Evolutionary conservation across 2,113 vertebrate genomes (phyloP).

Genomic region (Macquaria ambigua): DNA sequence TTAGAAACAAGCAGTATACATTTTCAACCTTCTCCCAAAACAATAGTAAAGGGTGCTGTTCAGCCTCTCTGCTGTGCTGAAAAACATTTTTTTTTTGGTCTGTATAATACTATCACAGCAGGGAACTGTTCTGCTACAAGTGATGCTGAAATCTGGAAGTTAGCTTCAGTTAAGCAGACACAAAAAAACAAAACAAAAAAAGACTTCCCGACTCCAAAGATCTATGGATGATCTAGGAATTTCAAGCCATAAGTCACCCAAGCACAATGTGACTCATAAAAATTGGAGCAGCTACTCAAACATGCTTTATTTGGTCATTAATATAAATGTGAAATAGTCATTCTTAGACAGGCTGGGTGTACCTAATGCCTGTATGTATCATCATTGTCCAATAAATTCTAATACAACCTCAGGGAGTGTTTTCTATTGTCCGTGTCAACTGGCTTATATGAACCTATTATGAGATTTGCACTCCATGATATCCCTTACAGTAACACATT

Average conservation of each 20-base stretch:
- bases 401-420: neutral
- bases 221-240: conserved; percentile 22
- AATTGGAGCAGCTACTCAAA: conserved; percentile 1
- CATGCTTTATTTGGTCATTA: neutral
- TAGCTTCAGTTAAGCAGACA: neutral
- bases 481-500: no score
- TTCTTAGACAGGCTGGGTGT: conserved; percentile 15
- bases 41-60: conserved; percentile 33
- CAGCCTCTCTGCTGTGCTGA: conserved; percentile 13
- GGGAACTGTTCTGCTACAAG: conserved; percentile 11
- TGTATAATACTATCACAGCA: conserved; percentile 38
- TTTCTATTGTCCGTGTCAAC: conserved; percentile 7
- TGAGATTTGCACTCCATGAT: conserved; percentile 10
- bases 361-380: neutral
- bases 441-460: conserved; percentile 21
- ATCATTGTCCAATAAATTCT: conserved; percentile 7
- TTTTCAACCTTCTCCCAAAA: conserved; percentile 31
- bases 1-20: conserved; percentile 8
- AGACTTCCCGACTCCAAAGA: conserved; percentile 15
- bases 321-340: neutral
- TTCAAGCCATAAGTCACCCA: conserved; percentile 18
- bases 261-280: conserved; percentile 13
- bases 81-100: neutral
- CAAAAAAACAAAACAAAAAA: neutral
- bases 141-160: conserved; percentile 25